Conservation (phyloP, 1,140 invertebrate species). For the Scylla paramamosain region DNA sequence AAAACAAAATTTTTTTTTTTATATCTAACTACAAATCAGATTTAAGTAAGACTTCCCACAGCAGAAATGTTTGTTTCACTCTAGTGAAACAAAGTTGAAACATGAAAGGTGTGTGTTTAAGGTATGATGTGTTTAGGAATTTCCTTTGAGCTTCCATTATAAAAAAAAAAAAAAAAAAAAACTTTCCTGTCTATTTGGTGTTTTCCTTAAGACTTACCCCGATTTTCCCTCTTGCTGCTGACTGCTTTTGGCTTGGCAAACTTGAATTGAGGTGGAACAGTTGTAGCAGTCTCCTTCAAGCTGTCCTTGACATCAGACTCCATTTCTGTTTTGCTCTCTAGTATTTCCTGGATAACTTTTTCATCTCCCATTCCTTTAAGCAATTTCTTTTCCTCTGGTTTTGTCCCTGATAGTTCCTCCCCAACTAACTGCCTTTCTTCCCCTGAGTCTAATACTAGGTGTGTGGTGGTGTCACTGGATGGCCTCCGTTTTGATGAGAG, state of each 20-base stretch:
- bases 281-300: background rate
- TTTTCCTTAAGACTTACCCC: constrained; percentile 39
- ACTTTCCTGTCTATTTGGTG: no score
- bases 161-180: no score
- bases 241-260: constrained; percentile 59
- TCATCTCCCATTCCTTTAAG: background rate
- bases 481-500: background rate
- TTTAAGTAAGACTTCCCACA: no score
- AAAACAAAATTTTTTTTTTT: no score
- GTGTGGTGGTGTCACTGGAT: background rate
- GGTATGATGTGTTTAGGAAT: no score
- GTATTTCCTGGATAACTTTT: background rate
- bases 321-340: background rate
- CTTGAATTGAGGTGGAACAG: constrained; percentile 12
- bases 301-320: background rate
- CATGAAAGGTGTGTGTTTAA: no score
- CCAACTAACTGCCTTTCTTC: background rate
- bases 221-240: constrained; percentile 9
- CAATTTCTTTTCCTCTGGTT: background rate
- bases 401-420: background rate
- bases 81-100: no score
- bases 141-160: no score
- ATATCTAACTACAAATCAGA: no score
- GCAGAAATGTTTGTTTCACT: no score
- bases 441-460: background rate